Base-by-base conservation (phyloP, 92 coral and sea anemone genomes). In the Siderastrea siderea region DNA sequence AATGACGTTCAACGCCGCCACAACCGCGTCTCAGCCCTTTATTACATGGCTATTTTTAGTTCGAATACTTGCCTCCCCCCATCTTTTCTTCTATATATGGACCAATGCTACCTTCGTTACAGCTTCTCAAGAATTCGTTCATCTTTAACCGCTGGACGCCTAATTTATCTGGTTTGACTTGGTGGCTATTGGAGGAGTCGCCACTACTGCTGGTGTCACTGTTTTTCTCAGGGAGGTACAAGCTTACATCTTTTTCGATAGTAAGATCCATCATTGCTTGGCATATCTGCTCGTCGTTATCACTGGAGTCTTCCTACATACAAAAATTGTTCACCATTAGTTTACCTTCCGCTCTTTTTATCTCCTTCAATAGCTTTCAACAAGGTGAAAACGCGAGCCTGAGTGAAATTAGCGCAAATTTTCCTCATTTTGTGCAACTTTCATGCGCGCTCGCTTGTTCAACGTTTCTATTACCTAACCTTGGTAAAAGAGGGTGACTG, bases 11-110 rank as follows among this genome's bases (percentile, higher is more conserved):
- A 82, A 46, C 53, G 73, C 73, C 6, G 80, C 86, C 60, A 82
- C 86, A 53, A 82, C 59, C 48, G 86, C 86, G 45, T 86, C 76
- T 74, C 47, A 47, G 43, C 86, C 90, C 67, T 63, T 76, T 87
- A 7, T n/a, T 47, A 77, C 85, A 53, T 82, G 66, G 62, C 53
- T 82, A 3, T 72, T 16, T 70, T 68, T 80, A 6, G 84, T 80
- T 26, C 84, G 84, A 15, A 70, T 47, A 70, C 84, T 80, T 14
- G 84, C 68, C 54, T 80, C 84, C 16, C 45, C 53, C 84, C 84
- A 64, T 46, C 26, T 17, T 80, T 80, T 80, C 84, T 80, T n/a
- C n/a, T n/a, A n/a, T 80, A 3, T 44, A 80, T 59, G 78, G 49
- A 44, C 84, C 84, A 55, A 80, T 19, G 57, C 74, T 63, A 4